Evolutionary conservation across 35 echinoderm and acorn worm species (phyloP), one percentile per base, ranked within the genome.

Genomic region (Acanthaster planci): DNA sequence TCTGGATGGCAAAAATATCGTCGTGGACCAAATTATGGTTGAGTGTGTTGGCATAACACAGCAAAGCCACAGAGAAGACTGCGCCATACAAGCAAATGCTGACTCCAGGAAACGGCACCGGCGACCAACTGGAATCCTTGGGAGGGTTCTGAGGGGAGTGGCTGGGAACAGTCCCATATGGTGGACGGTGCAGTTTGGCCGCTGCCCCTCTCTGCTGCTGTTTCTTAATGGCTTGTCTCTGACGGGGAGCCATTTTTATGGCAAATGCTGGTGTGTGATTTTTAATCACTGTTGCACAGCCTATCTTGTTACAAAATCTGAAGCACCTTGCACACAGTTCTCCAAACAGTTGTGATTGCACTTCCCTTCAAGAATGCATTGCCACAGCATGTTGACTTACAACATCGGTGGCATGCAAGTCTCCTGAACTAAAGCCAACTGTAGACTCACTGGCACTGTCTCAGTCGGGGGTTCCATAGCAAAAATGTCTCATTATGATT

Each of bases 1-100:
- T 83, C 68, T 93, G 47, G 31, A 97, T 82, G 36, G 94, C 94
- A 90, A 82, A 92, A n/a, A 92, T 37, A 54, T 97, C 94, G 52
- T 97, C 94, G 50, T 92, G 94, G 37, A 92, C 86, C 40, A 97
- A 82, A 37, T 95, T 80, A 7, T 55, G 80, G 44, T 36, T 36
- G 0, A 95, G 84, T 34, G 78, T 84, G 67, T 95, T 91, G 5
- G 19, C 31, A 19, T 83, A 83, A 57, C 81, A 83, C 10, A 58
- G 38, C 81, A 60, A 35, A 35, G 81, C 64, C 7, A 72, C 21
- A 12, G 34, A 26, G 30, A 72, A 72, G 64, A 72, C 34, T 19
- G 64, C 26, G 34, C 26, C 26, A 34, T 72, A 72, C 64, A 72
- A 14, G 2, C 26, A 72, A 26, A 30, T 31, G 18, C 30, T 21